A percentile compares a stretch with the other conserved stretches of the same genome.
These are phyloP conservation scores for Antigone vipio DNA, from an alignment of 2,113 vertebrate genomes.

Conservation along the genomic window DNA sequence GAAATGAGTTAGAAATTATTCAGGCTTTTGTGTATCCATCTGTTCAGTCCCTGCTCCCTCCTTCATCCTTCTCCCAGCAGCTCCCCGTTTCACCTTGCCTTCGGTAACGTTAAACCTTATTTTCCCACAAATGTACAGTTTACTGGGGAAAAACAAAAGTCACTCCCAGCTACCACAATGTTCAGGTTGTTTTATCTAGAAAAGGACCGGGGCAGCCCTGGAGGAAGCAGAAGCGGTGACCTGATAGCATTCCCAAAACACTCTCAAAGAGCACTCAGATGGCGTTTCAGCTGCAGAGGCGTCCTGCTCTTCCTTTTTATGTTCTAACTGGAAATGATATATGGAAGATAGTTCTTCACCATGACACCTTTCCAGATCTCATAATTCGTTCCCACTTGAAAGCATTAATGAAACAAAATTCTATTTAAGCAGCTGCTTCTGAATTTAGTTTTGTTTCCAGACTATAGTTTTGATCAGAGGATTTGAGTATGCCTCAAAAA, in stretches of 20 bases:
- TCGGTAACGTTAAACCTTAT: neutral
- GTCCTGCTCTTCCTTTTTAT: neutral
- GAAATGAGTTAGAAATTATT: neutral
- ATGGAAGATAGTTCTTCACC: neutral
- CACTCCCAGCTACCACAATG: neutral
- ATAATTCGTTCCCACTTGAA: neutral
- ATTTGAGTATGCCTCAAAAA: neutral
- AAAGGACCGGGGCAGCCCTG: neutral
- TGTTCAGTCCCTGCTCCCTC: neutral
- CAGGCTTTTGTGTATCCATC: neutral
- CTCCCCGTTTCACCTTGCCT: neutral
- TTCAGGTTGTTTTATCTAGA: neutral
- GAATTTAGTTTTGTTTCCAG: neutral
- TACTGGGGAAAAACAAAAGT: too few species aligned
- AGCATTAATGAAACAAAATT: neutral
- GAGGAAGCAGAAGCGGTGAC: neutral
- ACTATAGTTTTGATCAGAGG: neutral
- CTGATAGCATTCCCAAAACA: neutral
- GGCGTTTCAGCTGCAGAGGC: neutral
- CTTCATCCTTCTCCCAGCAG: neutral
- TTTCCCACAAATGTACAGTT: neutral
- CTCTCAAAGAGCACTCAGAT: accelerated
- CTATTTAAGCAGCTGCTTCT: neutral
- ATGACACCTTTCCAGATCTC: neutral
- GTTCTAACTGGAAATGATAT: neutral